A percentile compares a stretch with the other conserved stretches of the same genome.
Conservation (phyloP, 2,113 vertebrate genomes). For the Ia io region DNA sequence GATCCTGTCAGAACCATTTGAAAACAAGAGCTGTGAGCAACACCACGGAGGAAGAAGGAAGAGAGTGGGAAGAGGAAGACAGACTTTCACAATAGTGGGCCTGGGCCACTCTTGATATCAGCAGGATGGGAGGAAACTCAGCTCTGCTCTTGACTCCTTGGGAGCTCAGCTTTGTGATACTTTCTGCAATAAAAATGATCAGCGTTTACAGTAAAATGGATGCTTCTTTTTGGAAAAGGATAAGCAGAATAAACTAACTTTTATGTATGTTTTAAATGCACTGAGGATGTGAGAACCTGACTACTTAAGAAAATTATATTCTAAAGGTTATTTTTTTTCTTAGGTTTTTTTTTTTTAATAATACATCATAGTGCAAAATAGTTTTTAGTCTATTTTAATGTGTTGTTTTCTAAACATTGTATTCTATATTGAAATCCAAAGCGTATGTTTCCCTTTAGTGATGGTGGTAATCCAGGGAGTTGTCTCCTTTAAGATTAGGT, state of each 20-base stretch:
- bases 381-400: not conserved
- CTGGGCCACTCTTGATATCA: not conserved
- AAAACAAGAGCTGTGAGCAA: not conserved
- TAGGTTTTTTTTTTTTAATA: not conserved
- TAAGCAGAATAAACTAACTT: not conserved
- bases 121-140: not conserved
- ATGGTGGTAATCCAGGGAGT: not conserved
- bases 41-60: not conserved
- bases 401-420: not conserved
- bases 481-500: not conserved
- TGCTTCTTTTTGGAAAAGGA: not conserved
- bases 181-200: not conserved
- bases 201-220: not conserved
- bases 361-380: not conserved
- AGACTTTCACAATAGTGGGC: not conserved
- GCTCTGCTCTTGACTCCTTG: not conserved
- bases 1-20: not conserved
- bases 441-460: not conserved
- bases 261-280: not conserved
- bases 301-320: not conserved
- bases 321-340: not conserved
- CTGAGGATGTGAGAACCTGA: not conserved
- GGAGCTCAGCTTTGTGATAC: not conserved
- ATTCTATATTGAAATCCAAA: conserved; percentile 20
- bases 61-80: not conserved